phyloP scores from a whole-genome alignment of 2,888 invertebrate genomes.

The Orthosia gracilis region DNA sequence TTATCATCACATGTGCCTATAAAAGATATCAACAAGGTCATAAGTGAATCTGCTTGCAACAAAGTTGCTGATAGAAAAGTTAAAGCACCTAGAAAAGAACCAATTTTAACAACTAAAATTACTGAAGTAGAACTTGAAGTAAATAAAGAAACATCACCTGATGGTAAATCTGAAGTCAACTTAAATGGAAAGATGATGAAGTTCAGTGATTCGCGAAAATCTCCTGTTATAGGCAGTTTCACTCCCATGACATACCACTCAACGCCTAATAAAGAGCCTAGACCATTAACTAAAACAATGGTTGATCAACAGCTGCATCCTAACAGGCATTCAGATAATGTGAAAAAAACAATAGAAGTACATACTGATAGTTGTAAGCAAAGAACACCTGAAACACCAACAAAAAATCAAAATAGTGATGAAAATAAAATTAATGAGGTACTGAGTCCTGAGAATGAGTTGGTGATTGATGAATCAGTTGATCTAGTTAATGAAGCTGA shows the following conservation, averaged over 20 bases:
- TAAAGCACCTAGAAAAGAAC: constrained; percentile 71
- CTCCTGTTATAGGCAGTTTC: constrained; percentile 84
- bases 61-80: constrained; percentile 76
- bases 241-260: constrained; percentile 88
- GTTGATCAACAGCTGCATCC: constrained; percentile 87
- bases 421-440: constrained; percentile 52
- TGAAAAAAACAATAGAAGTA: constrained; percentile 88
- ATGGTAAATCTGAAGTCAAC: constrained; percentile 80
- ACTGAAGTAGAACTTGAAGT: constrained; percentile 71
- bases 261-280: constrained; percentile 87
- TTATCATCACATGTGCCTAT: constrained; percentile 79
- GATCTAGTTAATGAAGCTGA: constrained; percentile 24
- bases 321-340: constrained; percentile 85
- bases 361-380: constrained; percentile 83
- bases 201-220: constrained; percentile 85
- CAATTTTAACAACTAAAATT: constrained; percentile 58
- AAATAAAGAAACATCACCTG: constrained; percentile 71
- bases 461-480: constrained; percentile 37
- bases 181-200: constrained; percentile 85
- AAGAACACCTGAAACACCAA: constrained; percentile 71
- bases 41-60: constrained; percentile 74
- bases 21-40: constrained; percentile 79
- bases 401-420: constrained; percentile 59
- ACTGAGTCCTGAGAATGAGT: constrained; percentile 48
- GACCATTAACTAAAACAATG: constrained; percentile 88